phyloP scores from a whole-genome alignment of 2,888 invertebrate species.

The Caenorhabditis sp. region DNA sequence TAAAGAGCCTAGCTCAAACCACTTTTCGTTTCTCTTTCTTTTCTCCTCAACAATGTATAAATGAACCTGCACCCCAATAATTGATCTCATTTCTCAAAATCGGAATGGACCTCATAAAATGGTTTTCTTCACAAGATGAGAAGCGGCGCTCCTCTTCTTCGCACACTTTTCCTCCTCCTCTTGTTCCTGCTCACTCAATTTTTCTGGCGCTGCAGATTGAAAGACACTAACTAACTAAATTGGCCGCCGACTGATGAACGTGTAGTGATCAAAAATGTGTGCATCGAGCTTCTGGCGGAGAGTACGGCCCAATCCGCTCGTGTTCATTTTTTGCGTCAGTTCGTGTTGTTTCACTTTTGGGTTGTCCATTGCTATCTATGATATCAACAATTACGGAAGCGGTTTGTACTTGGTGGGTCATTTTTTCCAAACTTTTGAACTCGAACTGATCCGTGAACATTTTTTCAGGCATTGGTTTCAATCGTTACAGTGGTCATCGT shows the following conservation, averaged over 20 bases:
- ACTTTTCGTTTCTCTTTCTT: background rate
- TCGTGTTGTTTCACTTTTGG: slow-evolving; percentile 70
- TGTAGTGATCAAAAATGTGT: slow-evolving; percentile 35
- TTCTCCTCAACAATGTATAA: slow-evolving; percentile 30
- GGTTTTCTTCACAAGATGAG: slow-evolving; percentile 48
- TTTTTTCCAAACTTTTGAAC: background rate
- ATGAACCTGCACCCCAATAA: slow-evolving; percentile 41
- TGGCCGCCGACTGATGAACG: slow-evolving; percentile 41
- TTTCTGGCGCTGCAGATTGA: slow-evolving; percentile 39
- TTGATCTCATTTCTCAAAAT: slow-evolving; percentile 44
- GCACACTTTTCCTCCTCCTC: slow-evolving; percentile 16
- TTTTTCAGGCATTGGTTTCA: slow-evolving; percentile 68
- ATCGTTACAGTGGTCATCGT: slow-evolving; percentile 71
- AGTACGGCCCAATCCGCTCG: slow-evolving; percentile 62
- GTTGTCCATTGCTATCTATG: slow-evolving; percentile 70
- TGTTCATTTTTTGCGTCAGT: slow-evolving; percentile 70
- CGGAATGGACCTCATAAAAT: slow-evolving; percentile 49
- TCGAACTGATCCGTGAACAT: background rate
- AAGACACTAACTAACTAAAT: slow-evolving; percentile 38
- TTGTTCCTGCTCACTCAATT: slow-evolving; percentile 31
- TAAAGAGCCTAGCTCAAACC: background rate
- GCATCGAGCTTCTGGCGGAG: slow-evolving; percentile 40
- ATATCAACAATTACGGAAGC: slow-evolving; percentile 73
- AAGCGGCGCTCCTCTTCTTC: slow-evolving; percentile 28
- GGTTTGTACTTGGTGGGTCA: slow-evolving; percentile 72